phyloP scores from a whole-genome alignment of 2,113 vertebrate genomes.

The Alosa alosa region DNA sequence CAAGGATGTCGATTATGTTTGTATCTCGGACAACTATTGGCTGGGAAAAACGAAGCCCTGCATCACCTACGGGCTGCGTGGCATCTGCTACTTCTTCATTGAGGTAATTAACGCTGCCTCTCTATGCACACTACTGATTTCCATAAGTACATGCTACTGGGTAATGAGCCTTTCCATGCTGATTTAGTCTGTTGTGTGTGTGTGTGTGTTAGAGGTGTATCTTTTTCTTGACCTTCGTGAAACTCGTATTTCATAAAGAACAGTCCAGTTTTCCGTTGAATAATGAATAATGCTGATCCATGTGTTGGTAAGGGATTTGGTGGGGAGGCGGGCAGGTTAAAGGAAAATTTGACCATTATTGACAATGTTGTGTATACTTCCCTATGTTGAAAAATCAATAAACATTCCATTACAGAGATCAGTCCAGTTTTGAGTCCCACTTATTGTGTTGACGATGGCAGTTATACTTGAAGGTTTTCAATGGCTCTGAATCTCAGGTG shows the following conservation, averaged over 20 bases:
- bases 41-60: constrained; percentile 94
- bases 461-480: neutral
- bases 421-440: neutral
- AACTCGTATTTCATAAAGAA: neutral
- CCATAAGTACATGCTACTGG: neutral
- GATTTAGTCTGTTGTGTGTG: neutral
- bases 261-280: neutral
- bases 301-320: too few species aligned
- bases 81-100: constrained; percentile 90
- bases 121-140: too few species aligned
- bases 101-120: constrained; percentile 65
- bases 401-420: too few species aligned
- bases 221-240: neutral
- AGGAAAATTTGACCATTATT: too few species aligned
- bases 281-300: too few species aligned
- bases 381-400: too few species aligned
- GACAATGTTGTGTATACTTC: too few species aligned
- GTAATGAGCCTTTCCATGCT: neutral
- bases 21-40: constrained; percentile 99
- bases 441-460: neutral
- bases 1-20: constrained; percentile 89
- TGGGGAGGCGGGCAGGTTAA: too few species aligned
- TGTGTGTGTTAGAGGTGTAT: neutral
- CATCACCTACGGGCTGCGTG: constrained; percentile 92
- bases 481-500: neutral